Evolutionary conservation across 2,888 invertebrate genomes (phyloP).

Genomic region (Liodrosophila aerea): DNA sequence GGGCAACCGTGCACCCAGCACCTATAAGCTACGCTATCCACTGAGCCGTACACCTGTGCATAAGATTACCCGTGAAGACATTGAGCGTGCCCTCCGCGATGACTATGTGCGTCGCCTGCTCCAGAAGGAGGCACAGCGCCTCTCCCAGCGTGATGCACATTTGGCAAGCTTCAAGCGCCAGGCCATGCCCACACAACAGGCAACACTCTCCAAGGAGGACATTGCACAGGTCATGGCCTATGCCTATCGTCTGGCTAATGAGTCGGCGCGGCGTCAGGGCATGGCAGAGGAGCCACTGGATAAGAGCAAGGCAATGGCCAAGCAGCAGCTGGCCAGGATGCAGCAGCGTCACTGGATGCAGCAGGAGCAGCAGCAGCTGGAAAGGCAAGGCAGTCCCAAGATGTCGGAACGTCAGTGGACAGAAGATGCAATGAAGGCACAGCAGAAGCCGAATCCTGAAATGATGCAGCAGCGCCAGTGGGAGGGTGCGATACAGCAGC

Average conservation of each 20-base stretch:
- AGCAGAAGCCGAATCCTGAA: constrained; percentile 7
- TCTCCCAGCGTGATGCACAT: constrained; percentile 23
- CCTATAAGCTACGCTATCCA: constrained; percentile 56
- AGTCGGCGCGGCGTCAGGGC: constrained; percentile 17
- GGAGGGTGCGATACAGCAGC: constrained; percentile 10
- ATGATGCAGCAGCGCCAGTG: constrained; percentile 31
- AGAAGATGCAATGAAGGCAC: constrained; percentile 13
- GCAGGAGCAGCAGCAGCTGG: constrained; percentile 11
- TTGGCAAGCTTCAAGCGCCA: constrained; percentile 60
- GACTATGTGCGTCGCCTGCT: constrained; percentile 75
- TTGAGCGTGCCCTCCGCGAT: constrained; percentile 77
- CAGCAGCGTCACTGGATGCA: constrained; percentile 10
- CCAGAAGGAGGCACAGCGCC: constrained; percentile 63
- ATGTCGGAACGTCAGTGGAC: no score
- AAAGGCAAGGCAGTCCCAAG: no score
- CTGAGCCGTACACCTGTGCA: constrained; percentile 73
- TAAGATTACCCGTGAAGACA: constrained; percentile 76
- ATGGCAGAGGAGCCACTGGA: constrained; percentile 25
- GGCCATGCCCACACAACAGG: constrained; percentile 11
- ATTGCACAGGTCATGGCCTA: constrained; percentile 72
- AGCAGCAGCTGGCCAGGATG: constrained; percentile 1
- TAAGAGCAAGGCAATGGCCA: constrained; percentile 40
- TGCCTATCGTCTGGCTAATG: constrained; percentile 74
- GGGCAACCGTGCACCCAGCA: neutral
- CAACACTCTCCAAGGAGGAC: constrained; percentile 66